Conservation (phyloP, 2,888 invertebrate species). For the Lepeophtheirus nordmannii region DNA sequence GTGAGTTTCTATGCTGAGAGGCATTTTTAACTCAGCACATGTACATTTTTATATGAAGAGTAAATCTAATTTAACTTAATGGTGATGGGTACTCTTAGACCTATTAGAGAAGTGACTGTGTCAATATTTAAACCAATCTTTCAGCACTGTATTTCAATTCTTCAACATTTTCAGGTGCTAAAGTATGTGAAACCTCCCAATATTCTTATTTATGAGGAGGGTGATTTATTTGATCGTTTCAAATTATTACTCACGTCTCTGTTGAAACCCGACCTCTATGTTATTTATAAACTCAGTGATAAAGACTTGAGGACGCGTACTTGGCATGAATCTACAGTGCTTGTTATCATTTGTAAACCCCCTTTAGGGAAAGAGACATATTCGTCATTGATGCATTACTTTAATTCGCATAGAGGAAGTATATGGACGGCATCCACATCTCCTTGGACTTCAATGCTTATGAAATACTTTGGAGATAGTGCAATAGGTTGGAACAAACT, state of each 20-base stretch:
- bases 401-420: not conserved
- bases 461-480: not conserved
- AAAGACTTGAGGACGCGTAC: not conserved
- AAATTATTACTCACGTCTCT: not conserved
- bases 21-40: too few relatives aligned
- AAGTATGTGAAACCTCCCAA: constrained; percentile 6
- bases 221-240: not conserved
- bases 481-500: not conserved
- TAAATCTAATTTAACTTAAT: too few relatives aligned
- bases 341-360: not conserved
- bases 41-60: too few relatives aligned
- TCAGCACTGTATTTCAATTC: too few relatives aligned
- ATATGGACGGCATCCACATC: not conserved
- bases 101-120: too few relatives aligned
- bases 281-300: constrained; percentile 1
- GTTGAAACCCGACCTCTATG: not conserved
- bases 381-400: not conserved
- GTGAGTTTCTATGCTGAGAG: too few relatives aligned
- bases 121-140: too few relatives aligned
- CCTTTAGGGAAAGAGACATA: not conserved
- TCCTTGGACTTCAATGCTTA: not conserved
- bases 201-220: constrained; percentile 4
- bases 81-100: too few relatives aligned
- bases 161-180: too few relatives aligned
- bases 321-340: not conserved